Base-by-base conservation (phyloP, 1,140 invertebrate species). In the Conus betulinus region DNA sequence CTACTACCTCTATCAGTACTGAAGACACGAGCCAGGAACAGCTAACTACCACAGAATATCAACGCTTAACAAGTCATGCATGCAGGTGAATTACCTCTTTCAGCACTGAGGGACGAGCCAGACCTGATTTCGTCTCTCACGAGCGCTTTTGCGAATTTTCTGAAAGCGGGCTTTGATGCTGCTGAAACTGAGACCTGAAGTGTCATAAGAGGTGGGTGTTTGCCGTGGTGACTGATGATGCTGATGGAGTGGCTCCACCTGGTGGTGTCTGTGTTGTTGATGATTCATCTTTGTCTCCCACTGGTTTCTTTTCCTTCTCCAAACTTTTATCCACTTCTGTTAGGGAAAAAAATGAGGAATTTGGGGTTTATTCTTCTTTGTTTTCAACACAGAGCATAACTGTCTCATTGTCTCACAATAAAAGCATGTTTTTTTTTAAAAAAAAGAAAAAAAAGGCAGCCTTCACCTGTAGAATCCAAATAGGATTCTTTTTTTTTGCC, bases 121-220 rank as follows among this genome's bases (percentile, higher is more conserved):
- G 88, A n/a, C 82, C 87, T 23, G 87, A 76, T 52, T 90, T 52
- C 90, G 88, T 13, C 89, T 87, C 11, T 89, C 82, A 39, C 91
- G 87, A 23, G 88, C 91, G 91, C 92, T 93, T 81, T 82, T 90
- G 23, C 93, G 90, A 25, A 93, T 92, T 76, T 92, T 92, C 88
- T 91, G 89, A 74, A 93, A 93, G 15, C 93, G 90, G 27, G 90
- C 89, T 60, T 91, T 88, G 3, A 94, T 67, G 78, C 85, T 89
- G 57, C 85, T 90, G 0, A 93, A 84, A 87, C 90, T 92, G 15
- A 92, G 88, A 53, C 82, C 84, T 2, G 60, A 52, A 5, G 87
- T 57, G 23, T 78, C 15, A 52, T 85, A 55, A 83, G 88, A 79
- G 87, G 82, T 27, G 11, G 20, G 17, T 63, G 57, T 39, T 39